Base-by-base conservation (phyloP, 2,797 vertebrate genomes). In the Pipistrellus pygmaeus region DNA sequence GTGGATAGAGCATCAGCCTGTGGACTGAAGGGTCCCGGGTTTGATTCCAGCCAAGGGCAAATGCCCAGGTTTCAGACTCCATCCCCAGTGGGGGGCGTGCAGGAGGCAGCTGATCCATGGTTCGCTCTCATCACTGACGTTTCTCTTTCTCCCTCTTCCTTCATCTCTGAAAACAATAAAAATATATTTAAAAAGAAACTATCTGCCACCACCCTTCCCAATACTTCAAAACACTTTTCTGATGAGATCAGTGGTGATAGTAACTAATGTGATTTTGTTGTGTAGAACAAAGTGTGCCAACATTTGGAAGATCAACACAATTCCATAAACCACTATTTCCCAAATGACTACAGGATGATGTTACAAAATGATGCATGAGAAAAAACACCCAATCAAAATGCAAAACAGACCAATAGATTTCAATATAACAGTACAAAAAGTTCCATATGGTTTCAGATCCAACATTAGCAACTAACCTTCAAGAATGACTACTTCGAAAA, bases 371-470 rank as follows among this genome's bases (percentile, higher is more conserved):
- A 88, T 64, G 6, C 64, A 68, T 13, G 71, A 27, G n/a, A 60
- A 90, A 64, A 69, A 78, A 90, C n/a, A 94, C 32, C 71, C 44
- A 77, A 71, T 85, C 41, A 90, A 93, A 76, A 48, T 72, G 35
- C 23, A 77, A 88, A 64, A 44, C 30, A 72, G 30, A 57, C 18
- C 35, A 41, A 53, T 9, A 78, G 55, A 57, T 85, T 90, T 94
- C 71, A 85, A 72, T n/a, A 6, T 57, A 85, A 57, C 48, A 48
- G n/a, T 21, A 76, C 25, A 44, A 51, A 60, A 94, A 73, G 30
- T 85, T 60, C 30, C 35, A 60, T 8, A 69, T 32, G 20, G 41
- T 51, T 84, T 88, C 80, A 89, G 44, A 78, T 62, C 21, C 32
- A 41, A 93, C 71, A 27, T 0, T 51, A 32, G n/a, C 53, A 89